Evolutionary conservation across 2,888 invertebrate genomes (phyloP).

Genomic region (Cryptops parisi): DNA sequence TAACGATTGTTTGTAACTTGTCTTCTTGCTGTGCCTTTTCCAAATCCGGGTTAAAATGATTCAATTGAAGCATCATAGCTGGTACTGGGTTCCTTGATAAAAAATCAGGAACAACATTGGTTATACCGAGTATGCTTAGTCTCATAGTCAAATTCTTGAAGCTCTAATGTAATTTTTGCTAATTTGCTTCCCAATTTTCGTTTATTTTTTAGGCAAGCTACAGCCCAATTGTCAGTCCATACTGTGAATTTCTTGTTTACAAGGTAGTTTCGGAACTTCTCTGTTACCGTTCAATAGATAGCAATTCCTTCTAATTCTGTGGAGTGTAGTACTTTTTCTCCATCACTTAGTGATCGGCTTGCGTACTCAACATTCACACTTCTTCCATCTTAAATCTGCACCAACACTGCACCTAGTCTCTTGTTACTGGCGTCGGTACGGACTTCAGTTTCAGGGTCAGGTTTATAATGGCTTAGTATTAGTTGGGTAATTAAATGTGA

Average conservation of each 20-base stretch:
- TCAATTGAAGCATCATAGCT: neutral
- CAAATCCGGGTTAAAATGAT: neutral
- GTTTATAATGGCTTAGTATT: neutral
- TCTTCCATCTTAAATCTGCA: neutral
- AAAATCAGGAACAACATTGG: slow-evolving; percentile 1
- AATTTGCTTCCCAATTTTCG: neutral
- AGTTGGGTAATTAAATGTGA: too few species aligned
- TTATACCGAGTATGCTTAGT: neutral
- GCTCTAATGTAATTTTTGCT: slow-evolving; percentile 1
- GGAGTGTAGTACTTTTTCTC: neutral
- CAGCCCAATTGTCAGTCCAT: slow-evolving; percentile 2
- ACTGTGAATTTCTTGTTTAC: neutral
- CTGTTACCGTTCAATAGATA: neutral
- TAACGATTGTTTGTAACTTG: neutral
- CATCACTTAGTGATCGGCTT: neutral
- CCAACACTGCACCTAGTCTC: neutral
- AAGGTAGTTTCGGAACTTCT: neutral
- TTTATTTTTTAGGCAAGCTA: neutral
- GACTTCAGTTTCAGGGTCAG: neutral
- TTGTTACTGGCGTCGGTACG: neutral
- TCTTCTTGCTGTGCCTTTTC: neutral
- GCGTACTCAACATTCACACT: neutral
- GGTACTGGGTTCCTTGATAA: neutral
- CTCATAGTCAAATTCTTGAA: slow-evolving; percentile 2
- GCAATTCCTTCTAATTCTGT: neutral